Conservation (phyloP, 2,113 vertebrate species). For the Arvicanthis niloticus region DNA sequence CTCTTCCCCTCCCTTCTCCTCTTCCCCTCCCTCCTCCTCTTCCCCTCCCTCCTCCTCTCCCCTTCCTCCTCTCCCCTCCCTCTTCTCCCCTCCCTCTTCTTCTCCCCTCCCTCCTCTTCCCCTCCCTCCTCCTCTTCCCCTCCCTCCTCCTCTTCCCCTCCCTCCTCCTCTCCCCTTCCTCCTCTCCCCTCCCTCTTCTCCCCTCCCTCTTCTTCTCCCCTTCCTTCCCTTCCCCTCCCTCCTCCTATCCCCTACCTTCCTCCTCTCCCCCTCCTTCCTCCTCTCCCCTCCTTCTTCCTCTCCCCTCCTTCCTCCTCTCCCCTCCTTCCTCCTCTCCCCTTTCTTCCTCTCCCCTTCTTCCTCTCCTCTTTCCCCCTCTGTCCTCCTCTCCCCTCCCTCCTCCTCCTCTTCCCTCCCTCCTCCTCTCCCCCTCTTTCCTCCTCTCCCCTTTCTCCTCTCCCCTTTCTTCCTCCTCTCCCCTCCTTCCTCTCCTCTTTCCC, state of each 20-base stretch:
- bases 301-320: no score
- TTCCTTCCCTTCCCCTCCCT: background rate
- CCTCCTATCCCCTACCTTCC: background rate
- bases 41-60: background rate
- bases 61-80: background rate
- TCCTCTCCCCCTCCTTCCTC: background rate
- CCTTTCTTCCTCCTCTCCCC: background rate
- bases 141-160: no score
- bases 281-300: no score
- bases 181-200: no score
- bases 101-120: background rate
- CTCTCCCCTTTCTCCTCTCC: background rate
- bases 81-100: no score
- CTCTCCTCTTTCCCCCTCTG: no score
- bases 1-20: background rate
- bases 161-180: no score
- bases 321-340: background rate
- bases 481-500: no score
- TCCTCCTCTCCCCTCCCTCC: no score
- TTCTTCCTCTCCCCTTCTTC: rapidly evolving
- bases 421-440: rapidly evolving
- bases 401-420: background rate
- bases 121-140: no score
- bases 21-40: rapidly evolving
- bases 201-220: background rate